phyloP scores from a whole-genome alignment of 1,140 invertebrate genomes.

The Riptortus pedestris region DNA sequence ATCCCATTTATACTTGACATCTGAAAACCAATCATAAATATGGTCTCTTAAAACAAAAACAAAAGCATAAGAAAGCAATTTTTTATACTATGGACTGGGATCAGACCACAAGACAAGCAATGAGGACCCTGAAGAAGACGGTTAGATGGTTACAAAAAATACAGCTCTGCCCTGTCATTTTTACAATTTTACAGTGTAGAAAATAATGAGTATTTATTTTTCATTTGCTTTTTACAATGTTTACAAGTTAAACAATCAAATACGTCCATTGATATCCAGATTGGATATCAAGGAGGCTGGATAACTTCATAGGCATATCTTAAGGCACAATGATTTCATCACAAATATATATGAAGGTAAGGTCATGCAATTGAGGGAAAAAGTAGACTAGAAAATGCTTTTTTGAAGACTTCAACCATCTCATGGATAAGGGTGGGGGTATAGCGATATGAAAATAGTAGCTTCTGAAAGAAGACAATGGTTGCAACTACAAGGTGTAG shows the following conservation, averaged over 20 bases:
- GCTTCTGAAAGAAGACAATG: too few species aligned
- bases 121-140: neutral
- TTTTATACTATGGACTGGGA: neutral
- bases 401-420: neutral
- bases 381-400: neutral
- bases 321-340: too few species aligned
- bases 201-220: too few species aligned
- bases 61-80: neutral
- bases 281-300: too few species aligned
- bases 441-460: too few species aligned
- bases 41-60: neutral
- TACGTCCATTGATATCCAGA: too few species aligned
- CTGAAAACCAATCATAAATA: constrained; percentile 27
- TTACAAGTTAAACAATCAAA: too few species aligned
- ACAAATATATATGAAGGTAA: too few species aligned
- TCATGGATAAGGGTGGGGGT: neutral
- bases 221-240: too few species aligned
- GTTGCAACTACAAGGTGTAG: too few species aligned
- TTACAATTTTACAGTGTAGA: neutral
- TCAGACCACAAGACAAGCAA: neutral
- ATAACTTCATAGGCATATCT: too few species aligned
- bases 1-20: constrained; percentile 35
- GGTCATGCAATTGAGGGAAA: too few species aligned
- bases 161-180: neutral
- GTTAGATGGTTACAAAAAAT: neutral